phyloP scores from a whole-genome alignment of 1,140 invertebrate species.

The Harlomillsia oculata region DNA sequence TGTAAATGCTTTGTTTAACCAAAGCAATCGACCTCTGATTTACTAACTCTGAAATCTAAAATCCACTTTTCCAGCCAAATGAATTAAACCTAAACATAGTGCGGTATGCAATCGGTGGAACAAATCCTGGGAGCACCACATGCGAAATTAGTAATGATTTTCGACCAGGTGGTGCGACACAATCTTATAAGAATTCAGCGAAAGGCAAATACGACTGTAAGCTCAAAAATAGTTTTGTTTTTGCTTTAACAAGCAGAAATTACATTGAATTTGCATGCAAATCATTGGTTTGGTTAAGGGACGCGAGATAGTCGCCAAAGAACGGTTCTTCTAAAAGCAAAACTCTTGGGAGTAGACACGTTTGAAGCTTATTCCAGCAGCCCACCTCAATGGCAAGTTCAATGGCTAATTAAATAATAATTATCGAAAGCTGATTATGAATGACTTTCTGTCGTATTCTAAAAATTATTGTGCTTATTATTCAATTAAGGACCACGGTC shows the following conservation, averaged over 20 bases:
- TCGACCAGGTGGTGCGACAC: conserved; percentile 19
- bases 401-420: too few relatives aligned
- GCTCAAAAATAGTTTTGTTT: too few relatives aligned
- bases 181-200: conserved; percentile 17
- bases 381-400: conserved; percentile 23
- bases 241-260: too few relatives aligned
- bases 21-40: too few relatives aligned
- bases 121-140: conserved; percentile 12
- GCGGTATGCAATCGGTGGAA: conserved; percentile 27
- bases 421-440: too few relatives aligned
- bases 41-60: too few relatives aligned
- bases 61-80: conserved; percentile 21
- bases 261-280: too few relatives aligned
- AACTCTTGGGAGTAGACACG: conserved; percentile 14
- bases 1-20: too few relatives aligned
- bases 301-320: conserved; percentile 16
- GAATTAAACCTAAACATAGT: conserved; percentile 27
- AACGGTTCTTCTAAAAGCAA: conserved; percentile 13
- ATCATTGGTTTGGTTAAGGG: conserved; percentile 6
- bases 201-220: conserved; percentile 21
- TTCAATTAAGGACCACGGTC: conserved; percentile 10
- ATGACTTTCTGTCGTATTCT: too few relatives aligned
- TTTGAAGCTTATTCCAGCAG: conserved; percentile 30
- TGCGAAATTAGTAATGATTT: conserved; percentile 19
- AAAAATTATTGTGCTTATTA: too few relatives aligned